phyloP scores from a whole-genome alignment of 2,113 vertebrate species.

The Myodes glareolus region DNA sequence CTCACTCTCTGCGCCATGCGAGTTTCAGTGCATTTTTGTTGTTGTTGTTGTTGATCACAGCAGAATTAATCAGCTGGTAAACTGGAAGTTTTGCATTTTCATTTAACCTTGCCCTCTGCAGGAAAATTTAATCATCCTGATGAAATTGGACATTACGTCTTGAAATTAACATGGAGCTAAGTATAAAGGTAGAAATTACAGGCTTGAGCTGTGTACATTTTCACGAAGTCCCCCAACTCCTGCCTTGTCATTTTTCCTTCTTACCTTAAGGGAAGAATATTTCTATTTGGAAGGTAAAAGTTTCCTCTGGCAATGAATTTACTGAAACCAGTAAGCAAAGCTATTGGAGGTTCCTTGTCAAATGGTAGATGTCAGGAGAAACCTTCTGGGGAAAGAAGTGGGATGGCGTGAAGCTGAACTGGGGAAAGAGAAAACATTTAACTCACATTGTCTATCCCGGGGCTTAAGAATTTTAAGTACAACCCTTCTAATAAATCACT shows the following conservation, averaged over 20 bases:
- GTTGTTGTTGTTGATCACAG: background rate
- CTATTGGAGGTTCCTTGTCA: background rate
- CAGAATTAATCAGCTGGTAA: conserved; percentile 18
- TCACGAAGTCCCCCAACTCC: conserved; percentile 12
- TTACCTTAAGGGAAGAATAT: background rate
- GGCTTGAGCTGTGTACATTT: background rate
- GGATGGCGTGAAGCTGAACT: background rate
- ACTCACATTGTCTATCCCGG: background rate
- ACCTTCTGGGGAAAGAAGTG: background rate
- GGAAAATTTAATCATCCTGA: background rate
- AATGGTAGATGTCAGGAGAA: conserved; percentile 23
- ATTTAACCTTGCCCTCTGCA: background rate
- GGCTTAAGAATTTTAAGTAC: background rate
- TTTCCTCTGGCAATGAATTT: conserved; percentile 19
- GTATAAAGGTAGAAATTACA: conserved; percentile 4
- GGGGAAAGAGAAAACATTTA: conserved; percentile 18
- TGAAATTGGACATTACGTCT: background rate
- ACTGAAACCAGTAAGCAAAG: background rate
- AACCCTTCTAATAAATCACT: conserved; percentile 33
- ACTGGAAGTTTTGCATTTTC: background rate
- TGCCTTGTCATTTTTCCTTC: background rate
- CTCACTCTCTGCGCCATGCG: background rate
- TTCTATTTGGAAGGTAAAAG: conserved; percentile 8
- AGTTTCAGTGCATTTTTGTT: conserved; percentile 20
- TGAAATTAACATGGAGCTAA: background rate